Evolutionary conservation across 2,888 invertebrate genomes (phyloP).

Genomic region (Spisula subtruncata): DNA sequence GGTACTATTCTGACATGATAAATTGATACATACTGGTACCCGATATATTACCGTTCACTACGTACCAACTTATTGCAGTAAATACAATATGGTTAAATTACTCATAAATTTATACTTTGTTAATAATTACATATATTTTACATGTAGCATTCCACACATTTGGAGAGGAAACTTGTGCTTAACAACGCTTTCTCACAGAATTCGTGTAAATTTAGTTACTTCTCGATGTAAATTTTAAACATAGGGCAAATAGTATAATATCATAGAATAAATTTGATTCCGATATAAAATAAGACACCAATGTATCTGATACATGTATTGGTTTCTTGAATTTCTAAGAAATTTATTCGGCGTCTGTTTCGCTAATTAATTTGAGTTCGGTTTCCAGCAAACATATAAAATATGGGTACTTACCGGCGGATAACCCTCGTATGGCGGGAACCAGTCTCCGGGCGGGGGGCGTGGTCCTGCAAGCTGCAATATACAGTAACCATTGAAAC

Average conservation of each 20-base stretch:
- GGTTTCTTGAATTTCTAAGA: conserved; percentile 3
- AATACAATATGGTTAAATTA: not conserved
- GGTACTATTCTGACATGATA: not conserved
- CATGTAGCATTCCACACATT: not conserved
- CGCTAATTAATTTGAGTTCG: not conserved
- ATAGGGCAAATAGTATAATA: too few species aligned
- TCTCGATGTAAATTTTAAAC: not conserved
- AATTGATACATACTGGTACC: not conserved
- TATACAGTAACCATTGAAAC: not conserved
- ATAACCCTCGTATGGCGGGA: conserved; percentile 71
- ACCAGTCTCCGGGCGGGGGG: conserved; percentile 70
- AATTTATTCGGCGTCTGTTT: conserved; percentile 21
- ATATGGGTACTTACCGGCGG: conserved; percentile 65
- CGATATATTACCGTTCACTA: too few species aligned
- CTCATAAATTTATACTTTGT: not conserved
- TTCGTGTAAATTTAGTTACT: conserved; percentile 5
- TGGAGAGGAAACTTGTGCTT: not conserved
- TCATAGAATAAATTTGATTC: conserved; percentile 5
- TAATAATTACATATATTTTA: not conserved
- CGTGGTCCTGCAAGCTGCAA: conserved; percentile 69
- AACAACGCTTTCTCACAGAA: not conserved
- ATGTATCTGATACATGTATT: not conserved
- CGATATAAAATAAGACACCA: not conserved
- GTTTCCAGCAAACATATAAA: not conserved
- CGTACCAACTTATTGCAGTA: not conserved